A percentile compares a stretch with the other conserved stretches of the same genome.
These are phyloP conservation scores for Galaxias olidus DNA, from an alignment of 2,797 vertebrate species.

Conservation along the genomic window DNA sequence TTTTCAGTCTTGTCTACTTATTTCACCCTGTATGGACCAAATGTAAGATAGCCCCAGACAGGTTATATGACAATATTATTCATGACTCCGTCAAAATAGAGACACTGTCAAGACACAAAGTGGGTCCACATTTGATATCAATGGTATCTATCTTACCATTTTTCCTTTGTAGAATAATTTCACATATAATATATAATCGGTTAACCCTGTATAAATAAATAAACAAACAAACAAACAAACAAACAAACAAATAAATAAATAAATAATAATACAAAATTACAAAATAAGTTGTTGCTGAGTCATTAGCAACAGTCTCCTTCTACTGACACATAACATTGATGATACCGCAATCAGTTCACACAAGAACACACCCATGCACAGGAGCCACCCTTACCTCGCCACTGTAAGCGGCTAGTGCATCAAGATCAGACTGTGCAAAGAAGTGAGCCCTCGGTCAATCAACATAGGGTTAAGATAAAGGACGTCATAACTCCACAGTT, in stretches of 20 bases:
- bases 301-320: too few species aligned
- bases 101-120: too few species aligned
- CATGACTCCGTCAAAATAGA: background rate
- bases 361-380: background rate
- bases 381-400: slow-evolving; percentile 58
- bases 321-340: too few species aligned
- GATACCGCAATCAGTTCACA: background rate
- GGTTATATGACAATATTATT: background rate
- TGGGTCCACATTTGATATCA: too few species aligned
- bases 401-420: slow-evolving; percentile 51
- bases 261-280: too few species aligned
- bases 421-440: slow-evolving; percentile 67
- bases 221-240: too few species aligned
- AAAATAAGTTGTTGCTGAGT: too few species aligned
- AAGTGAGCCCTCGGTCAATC: slow-evolving; percentile 29
- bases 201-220: too few species aligned
- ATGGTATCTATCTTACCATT: too few species aligned
- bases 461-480: background rate
- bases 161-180: too few species aligned
- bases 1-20: background rate
- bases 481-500: background rate
- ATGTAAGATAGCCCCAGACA: background rate
- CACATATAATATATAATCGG: too few species aligned
- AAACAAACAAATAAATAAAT: too few species aligned
- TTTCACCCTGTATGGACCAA: background rate